A percentile compares a stretch with the other conserved stretches of the same genome.
Evolutionary conservation across 1,140 invertebrate genomes (phyloP).

Genomic region (Brachionus asplanchnoidis): DNA sequence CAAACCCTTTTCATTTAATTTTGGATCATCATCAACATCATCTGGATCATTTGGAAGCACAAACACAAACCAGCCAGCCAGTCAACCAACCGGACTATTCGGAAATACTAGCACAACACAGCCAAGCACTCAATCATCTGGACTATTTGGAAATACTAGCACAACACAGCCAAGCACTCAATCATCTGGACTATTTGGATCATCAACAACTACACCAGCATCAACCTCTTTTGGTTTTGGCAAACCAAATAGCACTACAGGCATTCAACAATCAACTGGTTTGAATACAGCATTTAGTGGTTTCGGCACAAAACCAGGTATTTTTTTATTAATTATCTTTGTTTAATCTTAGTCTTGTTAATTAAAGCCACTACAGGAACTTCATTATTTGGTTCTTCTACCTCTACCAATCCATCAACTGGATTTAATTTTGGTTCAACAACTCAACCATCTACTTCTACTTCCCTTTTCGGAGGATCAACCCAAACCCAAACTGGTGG

Average conservation of each 20-base stretch:
- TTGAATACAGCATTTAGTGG: slow-evolving; percentile 44
- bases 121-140: slow-evolving; percentile 27
- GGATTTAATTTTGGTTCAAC: slow-evolving; percentile 55
- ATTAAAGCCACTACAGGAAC: slow-evolving; percentile 44
- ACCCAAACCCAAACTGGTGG: slow-evolving; percentile 45
- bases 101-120: neutral
- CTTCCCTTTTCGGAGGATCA: slow-evolving; percentile 45
- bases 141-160: neutral
- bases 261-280: slow-evolving; percentile 43
- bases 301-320: slow-evolving; percentile 3
- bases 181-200: slow-evolving; percentile 34
- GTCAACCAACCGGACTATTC: slow-evolving; percentile 8
- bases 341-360: slow-evolving; percentile 36
- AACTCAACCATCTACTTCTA: slow-evolving; percentile 42
- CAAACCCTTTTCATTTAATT: slow-evolving; percentile 17
- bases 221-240: slow-evolving; percentile 11
- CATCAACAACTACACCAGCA: neutral
- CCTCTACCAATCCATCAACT: slow-evolving; percentile 43
- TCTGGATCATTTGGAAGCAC: slow-evolving; percentile 42
- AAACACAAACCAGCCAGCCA: neutral
- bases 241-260: neutral
- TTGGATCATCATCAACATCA: neutral
- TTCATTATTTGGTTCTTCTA: slow-evolving; percentile 46
- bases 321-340: neutral
- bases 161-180: slow-evolving; percentile 6